Evolutionary conservation across 2,888 invertebrate genomes (phyloP).

Genomic region (Sipha maydis): DNA sequence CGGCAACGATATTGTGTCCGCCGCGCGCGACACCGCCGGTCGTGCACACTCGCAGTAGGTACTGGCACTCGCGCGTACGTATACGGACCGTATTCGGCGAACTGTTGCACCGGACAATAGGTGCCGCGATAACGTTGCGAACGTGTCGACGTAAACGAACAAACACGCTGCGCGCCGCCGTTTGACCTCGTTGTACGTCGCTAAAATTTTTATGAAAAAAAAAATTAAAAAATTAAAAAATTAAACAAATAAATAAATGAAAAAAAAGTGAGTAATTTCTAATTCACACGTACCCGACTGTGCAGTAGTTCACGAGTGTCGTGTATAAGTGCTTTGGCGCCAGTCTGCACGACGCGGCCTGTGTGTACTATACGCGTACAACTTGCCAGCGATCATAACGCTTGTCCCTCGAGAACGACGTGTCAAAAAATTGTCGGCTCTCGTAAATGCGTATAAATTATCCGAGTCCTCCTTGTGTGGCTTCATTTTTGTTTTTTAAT

Average conservation of each 20-base stretch:
- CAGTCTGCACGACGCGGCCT: slow-evolving; percentile 3
- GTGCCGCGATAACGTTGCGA: background rate
- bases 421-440: slow-evolving; percentile 44
- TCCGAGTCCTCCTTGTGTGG: slow-evolving; percentile 48
- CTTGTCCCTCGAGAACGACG: background rate
- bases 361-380: no score
- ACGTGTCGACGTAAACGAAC: no score
- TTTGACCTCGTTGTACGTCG: background rate
- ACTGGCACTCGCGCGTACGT: no score
- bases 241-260: no score
- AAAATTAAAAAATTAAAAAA: background rate
- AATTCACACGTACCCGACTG: background rate
- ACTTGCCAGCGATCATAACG: background rate
- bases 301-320: slow-evolving; percentile 12
- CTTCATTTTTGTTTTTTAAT: slow-evolving; percentile 39
- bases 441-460: slow-evolving; percentile 48
- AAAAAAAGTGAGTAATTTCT: no score
- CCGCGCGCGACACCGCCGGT: background rate
- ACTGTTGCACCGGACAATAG: no score
- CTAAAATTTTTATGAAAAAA: background rate
- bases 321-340: slow-evolving; percentile 52
- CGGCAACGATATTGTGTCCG: background rate
- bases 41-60: no score
- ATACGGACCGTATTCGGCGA: slow-evolving; percentile 22
- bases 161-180: background rate